Evolutionary conservation across 2,888 invertebrate species (phyloP), one percentile per base, ranked within the genome.

Genomic region (Phlogophora meticulosa): DNA sequence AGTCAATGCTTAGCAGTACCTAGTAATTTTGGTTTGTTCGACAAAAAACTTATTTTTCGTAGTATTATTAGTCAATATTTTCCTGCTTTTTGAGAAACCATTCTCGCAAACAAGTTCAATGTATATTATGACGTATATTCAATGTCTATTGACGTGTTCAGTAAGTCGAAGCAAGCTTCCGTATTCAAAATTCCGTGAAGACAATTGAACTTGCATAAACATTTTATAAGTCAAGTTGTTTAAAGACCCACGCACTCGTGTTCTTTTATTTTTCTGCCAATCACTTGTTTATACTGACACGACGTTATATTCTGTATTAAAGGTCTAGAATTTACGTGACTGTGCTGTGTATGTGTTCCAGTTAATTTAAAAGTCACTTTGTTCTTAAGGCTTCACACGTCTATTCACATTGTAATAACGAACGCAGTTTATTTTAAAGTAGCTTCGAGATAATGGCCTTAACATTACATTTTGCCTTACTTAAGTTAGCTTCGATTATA

Each of bases 301-400:
- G n/a, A n/a, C n/a, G n/a, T n/a, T n/a, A n/a, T n/a, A n/a, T 20
- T 43, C n/a, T 55, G n/a, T 32, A 13, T 43, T 45, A 45, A 46
- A n/a, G 17, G 10, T 40, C 38, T 49, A 43, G 11, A 38, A 40
- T 40, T n/a, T n/a, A n/a, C n/a, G n/a, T n/a, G n/a, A n/a, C n/a
- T n/a, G n/a, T n/a, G n/a, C n/a, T n/a, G n/a, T n/a, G n/a, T n/a
- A n/a, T n/a, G n/a, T n/a, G n/a, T n/a, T n/a, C n/a, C n/a, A n/a
- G n/a, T 74, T 46, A 65, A 65, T 56, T 63, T 73, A 40, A 51
- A 48, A 51, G 20, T 24, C 24, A 38, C 17, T 45, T n/a, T 13
- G 43, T 43, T 51, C 34, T 13, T 17, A 55, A 4, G 15, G 5
- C n/a, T 17, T 51, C 15, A 40, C 40, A 45, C 34, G 20, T 52